phyloP scores from a whole-genome alignment of 2,113 vertebrate genomes.

The Ochotona princeps region DNA sequence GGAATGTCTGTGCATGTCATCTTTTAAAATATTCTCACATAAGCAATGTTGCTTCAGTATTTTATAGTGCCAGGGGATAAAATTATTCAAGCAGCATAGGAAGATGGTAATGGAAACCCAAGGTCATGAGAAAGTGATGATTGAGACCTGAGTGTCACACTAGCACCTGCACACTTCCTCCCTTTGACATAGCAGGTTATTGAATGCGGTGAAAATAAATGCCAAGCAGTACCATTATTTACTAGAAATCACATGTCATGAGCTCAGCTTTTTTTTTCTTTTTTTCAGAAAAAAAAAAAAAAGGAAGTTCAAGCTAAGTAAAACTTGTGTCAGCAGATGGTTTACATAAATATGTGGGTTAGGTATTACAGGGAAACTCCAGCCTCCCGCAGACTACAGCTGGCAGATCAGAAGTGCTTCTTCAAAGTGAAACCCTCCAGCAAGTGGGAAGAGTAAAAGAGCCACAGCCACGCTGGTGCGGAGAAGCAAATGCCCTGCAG shows the following conservation, averaged over 20 bases:
- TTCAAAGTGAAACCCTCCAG: not conserved
- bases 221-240: conserved; percentile 23
- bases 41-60: not conserved
- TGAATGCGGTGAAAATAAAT: conserved; percentile 36
- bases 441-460: not conserved
- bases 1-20: not conserved
- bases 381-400: not conserved
- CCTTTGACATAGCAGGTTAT: not conserved
- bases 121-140: not conserved
- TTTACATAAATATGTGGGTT: not conserved
- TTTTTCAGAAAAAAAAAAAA: not conserved
- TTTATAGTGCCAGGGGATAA: not conserved
- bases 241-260: conserved; percentile 68
- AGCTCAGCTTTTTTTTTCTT: not conserved
- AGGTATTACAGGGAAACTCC: not conserved
- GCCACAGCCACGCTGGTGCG: not conserved
- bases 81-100: not conserved
- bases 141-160: accelerated
- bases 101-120: not conserved
- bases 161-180: not conserved
- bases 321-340: conserved; percentile 27
- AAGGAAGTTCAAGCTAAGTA: conserved; percentile 69
- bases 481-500: not conserved
- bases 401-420: not conserved
- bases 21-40: not conserved